phyloP scores from a whole-genome alignment of 1,140 invertebrate species.

The Tetraneura akinire region DNA sequence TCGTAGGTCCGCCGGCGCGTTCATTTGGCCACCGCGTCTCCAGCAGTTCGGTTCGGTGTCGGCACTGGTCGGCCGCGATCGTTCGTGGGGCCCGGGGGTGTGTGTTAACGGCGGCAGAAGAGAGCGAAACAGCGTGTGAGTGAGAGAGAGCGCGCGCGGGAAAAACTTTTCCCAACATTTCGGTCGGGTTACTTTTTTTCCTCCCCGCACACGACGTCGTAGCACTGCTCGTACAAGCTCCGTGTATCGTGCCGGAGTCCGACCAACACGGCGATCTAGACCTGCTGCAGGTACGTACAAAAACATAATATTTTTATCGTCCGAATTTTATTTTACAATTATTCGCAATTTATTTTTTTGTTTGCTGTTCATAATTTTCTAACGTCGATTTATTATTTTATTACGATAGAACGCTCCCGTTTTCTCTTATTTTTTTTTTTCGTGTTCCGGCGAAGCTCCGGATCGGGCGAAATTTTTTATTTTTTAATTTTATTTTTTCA shows the following conservation, averaged over 20 bases:
- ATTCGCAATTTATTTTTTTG: too few relatives aligned
- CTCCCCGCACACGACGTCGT: constrained; percentile 32
- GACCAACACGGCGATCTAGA: constrained; percentile 11
- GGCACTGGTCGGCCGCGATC: constrained; percentile 51
- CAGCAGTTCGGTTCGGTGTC: constrained; percentile 48
- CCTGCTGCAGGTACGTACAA: constrained; percentile 47
- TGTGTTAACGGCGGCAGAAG: not conserved
- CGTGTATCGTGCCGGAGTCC: constrained; percentile 11
- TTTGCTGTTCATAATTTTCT: too few relatives aligned
- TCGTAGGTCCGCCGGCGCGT: constrained; percentile 29
- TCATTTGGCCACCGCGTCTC: constrained; percentile 51
- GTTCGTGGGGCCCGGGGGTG: constrained; percentile 38
- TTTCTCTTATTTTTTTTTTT: constrained; percentile 36
- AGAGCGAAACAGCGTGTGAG: not conserved
- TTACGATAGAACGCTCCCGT: too few relatives aligned
- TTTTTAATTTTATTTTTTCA: too few relatives aligned
- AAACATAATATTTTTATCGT: too few relatives aligned
- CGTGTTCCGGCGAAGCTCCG: not conserved
- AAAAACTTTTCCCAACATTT: constrained; percentile 49
- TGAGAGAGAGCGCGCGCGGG: constrained; percentile 20
- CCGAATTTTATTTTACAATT: not conserved
- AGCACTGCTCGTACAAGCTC: constrained; percentile 45
- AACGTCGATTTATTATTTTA: not conserved
- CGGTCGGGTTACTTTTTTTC: constrained; percentile 49
- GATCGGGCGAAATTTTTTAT: not conserved